Conservation (phyloP, 2,797 vertebrate genomes). For the Harpagifer antarcticus region DNA sequence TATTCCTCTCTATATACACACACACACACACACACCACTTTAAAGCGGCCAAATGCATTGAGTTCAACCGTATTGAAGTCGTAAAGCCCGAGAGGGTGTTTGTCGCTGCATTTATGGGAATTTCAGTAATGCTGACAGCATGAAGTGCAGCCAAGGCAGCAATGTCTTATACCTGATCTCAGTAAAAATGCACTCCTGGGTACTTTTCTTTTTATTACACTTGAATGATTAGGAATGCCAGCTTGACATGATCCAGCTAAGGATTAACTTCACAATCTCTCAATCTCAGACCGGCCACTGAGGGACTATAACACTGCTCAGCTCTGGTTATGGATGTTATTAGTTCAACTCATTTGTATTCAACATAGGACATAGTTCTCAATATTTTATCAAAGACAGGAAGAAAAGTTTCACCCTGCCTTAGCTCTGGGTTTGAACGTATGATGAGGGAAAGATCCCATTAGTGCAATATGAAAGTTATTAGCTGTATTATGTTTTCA, state of each 20-base stretch:
- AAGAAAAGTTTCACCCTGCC: constrained; percentile 1
- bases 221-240: constrained; percentile 49
- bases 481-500: constrained; percentile 32
- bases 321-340: constrained; percentile 43
- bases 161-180: constrained; percentile 61
- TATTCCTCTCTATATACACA: constrained; percentile 9
- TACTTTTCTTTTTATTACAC: constrained; percentile 60
- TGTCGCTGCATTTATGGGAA: constrained; percentile 58
- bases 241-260: constrained; percentile 51
- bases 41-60: constrained; percentile 34
- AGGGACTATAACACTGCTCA: constrained; percentile 30
- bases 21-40: constrained; percentile 28
- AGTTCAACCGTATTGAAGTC: constrained; percentile 40
- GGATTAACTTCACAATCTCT: constrained; percentile 56
- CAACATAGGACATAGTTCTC: constrained; percentile 9
- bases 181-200: constrained; percentile 56
- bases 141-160: constrained; percentile 59
- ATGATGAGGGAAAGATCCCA: constrained; percentile 31
- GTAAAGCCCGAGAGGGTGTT: constrained; percentile 52
- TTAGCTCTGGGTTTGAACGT: constrained; percentile 30
- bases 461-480: constrained; percentile 28
- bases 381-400: constrained; percentile 19
- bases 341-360: constrained; percentile 12
- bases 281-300: constrained; percentile 41
- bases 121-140: constrained; percentile 66